Conservation (phyloP, 2,797 vertebrate species). For the Clamator glandarius region DNA sequence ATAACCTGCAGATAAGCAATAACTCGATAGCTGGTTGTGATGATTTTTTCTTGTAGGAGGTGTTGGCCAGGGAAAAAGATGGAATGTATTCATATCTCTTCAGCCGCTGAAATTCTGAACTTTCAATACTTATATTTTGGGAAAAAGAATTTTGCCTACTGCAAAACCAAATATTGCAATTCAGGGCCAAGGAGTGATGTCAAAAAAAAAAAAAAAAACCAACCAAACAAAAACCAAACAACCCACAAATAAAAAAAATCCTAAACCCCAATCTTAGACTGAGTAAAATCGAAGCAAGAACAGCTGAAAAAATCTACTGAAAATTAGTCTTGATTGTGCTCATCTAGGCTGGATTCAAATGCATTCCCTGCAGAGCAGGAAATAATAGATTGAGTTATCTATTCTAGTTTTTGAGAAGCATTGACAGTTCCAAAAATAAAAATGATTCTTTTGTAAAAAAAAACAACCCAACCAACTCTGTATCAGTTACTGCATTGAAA, state of each 20-base stretch:
- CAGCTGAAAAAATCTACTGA: background rate
- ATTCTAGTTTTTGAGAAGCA: background rate
- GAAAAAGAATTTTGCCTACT: background rate
- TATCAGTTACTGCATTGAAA: background rate
- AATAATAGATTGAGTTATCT: background rate
- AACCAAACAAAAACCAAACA: too few relatives aligned
- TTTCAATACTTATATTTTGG: background rate
- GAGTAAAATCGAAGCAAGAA: background rate
- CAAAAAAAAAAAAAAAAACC: background rate
- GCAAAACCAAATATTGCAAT: background rate
- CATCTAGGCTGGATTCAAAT: background rate
- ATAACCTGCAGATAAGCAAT: background rate
- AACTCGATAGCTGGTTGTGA: background rate
- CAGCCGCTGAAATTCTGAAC: background rate
- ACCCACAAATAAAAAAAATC: too few relatives aligned
- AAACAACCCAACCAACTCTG: background rate
- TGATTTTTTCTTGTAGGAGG: background rate
- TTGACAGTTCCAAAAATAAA: background rate
- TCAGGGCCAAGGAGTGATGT: background rate
- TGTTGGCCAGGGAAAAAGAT: background rate
- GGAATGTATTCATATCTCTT: background rate
- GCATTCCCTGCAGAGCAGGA: background rate
- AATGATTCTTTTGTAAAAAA: background rate
- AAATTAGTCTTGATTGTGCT: background rate
- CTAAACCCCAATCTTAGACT: accelerated